Evolutionary conservation across 2,113 vertebrate species (phyloP).

Genomic region (Otocyon megalotis): DNA sequence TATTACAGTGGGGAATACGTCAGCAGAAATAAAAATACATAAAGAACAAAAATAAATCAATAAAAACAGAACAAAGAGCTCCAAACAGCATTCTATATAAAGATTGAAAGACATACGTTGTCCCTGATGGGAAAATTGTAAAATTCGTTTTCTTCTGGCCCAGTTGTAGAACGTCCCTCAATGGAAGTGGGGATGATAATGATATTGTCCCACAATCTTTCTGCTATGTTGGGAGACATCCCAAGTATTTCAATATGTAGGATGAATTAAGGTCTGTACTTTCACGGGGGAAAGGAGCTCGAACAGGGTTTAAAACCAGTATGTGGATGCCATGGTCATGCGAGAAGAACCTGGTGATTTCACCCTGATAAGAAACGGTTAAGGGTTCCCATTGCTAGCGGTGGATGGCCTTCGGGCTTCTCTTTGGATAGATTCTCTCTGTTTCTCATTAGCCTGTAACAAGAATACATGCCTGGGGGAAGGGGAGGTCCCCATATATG

Average conservation of each 20-base stretch:
- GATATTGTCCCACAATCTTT: background rate
- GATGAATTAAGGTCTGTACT: background rate
- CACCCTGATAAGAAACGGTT: background rate
- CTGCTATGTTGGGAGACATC: background rate
- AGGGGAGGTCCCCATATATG: background rate
- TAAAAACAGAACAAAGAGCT: background rate
- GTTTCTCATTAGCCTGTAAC: background rate
- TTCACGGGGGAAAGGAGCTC: background rate
- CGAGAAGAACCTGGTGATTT: background rate
- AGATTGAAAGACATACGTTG: background rate
- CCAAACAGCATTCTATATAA: background rate
- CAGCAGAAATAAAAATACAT: background rate
- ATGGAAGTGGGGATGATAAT: background rate
- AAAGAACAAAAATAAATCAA: background rate
- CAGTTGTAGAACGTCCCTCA: background rate
- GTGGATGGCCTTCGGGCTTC: background rate
- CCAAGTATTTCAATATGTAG: background rate
- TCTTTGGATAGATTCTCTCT: background rate
- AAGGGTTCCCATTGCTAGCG: background rate
- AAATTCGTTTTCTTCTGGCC: background rate
- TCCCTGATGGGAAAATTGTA: background rate
- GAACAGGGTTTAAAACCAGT: too few relatives aligned
- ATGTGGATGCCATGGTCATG: background rate
- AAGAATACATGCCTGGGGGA: background rate
- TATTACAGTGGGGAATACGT: background rate